A percentile compares a stretch with the other conserved stretches of the same genome.
phyloP scores from a whole-genome alignment of 2,888 invertebrate genomes.

The Argyresthia goedartella region DNA sequence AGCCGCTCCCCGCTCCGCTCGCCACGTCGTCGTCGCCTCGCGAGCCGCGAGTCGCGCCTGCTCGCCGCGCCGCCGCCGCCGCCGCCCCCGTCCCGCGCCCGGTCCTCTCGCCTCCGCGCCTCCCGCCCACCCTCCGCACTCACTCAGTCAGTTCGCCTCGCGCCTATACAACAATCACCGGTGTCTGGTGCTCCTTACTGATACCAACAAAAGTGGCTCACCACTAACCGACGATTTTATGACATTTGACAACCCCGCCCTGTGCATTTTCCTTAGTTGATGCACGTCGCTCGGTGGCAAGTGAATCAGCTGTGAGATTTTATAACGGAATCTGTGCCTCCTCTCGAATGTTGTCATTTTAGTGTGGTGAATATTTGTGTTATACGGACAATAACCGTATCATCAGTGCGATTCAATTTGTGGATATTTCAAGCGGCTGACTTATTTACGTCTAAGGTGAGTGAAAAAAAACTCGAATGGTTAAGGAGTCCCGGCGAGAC shows the following conservation, averaged over 20 bases:
- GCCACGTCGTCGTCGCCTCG: too few relatives aligned
- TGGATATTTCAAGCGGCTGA: conserved; percentile 62
- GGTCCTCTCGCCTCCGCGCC: conserved; percentile 20
- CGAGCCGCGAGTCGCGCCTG: conserved; percentile 34
- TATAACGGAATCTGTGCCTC: conserved; percentile 38
- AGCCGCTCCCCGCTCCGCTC: too few relatives aligned
- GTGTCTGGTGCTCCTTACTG: conserved; percentile 32
- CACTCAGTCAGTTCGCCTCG: conserved; percentile 43
- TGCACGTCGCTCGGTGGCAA: conserved; percentile 57
- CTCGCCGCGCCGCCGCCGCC: background rate
- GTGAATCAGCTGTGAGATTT: conserved; percentile 41
- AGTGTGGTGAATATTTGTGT: conserved; percentile 69
- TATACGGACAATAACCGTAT: conserved; percentile 67
- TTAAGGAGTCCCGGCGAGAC: conserved; percentile 21
- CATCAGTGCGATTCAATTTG: conserved; percentile 62
- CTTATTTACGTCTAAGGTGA: conserved; percentile 8
- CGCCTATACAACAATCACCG: conserved; percentile 42
- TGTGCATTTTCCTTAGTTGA: conserved; percentile 60
- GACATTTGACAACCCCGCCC: conserved; percentile 69
- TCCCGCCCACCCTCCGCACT: conserved; percentile 31
- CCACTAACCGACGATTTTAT: conserved; percentile 62
- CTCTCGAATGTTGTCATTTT: conserved; percentile 66
- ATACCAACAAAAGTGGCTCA: conserved; percentile 50
- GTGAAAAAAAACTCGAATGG: conserved; percentile 1
- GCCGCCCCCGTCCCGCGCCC: conserved; percentile 16